Percentiles rank a stretch among this genome's conserved stretches.
phyloP scores from a whole-genome alignment of 2,888 invertebrate species.

The Apantesis nais region DNA sequence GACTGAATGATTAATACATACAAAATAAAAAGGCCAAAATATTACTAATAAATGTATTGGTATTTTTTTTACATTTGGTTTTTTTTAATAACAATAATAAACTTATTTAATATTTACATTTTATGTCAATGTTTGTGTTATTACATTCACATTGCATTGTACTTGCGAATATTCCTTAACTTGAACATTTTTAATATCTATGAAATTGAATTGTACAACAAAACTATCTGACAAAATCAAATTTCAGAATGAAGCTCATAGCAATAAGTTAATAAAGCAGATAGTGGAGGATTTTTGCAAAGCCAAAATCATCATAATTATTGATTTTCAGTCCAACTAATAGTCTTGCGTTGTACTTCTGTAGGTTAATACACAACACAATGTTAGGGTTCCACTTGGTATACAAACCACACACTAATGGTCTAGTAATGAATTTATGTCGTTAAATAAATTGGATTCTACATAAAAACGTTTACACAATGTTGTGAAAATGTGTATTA shows the following conservation, averaged over 20 bases:
- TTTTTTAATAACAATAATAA: slow-evolving; percentile 32
- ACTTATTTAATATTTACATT: slow-evolving; percentile 33
- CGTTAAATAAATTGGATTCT: too few relatives aligned
- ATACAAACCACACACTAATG: too few relatives aligned
- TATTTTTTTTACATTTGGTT: slow-evolving; percentile 31
- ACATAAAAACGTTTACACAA: too few relatives aligned
- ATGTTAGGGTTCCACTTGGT: too few relatives aligned
- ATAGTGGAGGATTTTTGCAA: too few relatives aligned
- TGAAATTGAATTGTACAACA: background rate
- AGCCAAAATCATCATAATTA: too few relatives aligned
- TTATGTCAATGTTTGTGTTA: slow-evolving; percentile 15
- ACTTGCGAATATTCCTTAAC: background rate
- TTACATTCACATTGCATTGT: slow-evolving; percentile 1
- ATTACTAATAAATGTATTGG: slow-evolving; percentile 15
- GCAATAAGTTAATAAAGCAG: background rate
- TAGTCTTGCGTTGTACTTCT: too few relatives aligned
- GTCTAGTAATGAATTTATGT: background rate
- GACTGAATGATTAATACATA: background rate
- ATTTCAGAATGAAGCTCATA: background rate
- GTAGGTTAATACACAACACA: too few relatives aligned
- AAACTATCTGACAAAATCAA: background rate
- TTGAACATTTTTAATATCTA: background rate
- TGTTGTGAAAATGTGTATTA: too few relatives aligned
- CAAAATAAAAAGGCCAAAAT: slow-evolving; percentile 11
- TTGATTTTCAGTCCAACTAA: too few relatives aligned